Evolutionary conservation across 2,888 invertebrate genomes (phyloP).

Genomic region (Drosophila maculinotata): DNA sequence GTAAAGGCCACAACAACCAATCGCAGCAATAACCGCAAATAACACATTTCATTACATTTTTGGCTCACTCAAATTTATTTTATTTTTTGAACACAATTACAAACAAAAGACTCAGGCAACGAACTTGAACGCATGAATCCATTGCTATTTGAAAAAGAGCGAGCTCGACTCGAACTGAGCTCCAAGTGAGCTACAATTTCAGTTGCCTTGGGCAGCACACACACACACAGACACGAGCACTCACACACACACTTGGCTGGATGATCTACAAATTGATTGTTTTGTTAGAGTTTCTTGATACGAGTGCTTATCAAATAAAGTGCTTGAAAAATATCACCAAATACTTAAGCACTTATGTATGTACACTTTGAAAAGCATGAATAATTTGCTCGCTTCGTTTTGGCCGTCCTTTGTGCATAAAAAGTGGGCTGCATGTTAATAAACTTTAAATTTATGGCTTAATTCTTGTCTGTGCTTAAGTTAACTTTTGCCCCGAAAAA

Average conservation of each 20-base stretch:
- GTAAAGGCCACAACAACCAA: constrained; percentile 53
- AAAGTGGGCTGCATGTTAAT: constrained; percentile 48
- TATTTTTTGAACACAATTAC: no score
- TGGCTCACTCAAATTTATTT: constrained; percentile 32
- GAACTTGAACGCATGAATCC: constrained; percentile 44
- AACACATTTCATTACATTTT: constrained; percentile 50
- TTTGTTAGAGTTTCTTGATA: constrained; percentile 13
- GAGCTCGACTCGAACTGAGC: constrained; percentile 8
- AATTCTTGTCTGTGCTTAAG: constrained; percentile 60
- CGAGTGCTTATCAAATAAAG: constrained; percentile 38
- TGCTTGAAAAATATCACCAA: constrained; percentile 30
- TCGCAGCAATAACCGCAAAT: constrained; percentile 50
- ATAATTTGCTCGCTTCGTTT: constrained; percentile 5
- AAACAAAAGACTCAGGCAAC: constrained; percentile 40
- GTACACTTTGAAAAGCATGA: constrained; percentile 7
- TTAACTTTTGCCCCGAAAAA: constrained; percentile 21
- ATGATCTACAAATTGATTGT: constrained; percentile 41
- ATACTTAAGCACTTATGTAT: constrained; percentile 19
- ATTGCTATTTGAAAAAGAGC: constrained; percentile 31
- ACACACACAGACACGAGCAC: not conserved
- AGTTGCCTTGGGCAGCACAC: constrained; percentile 14
- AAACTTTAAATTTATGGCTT: constrained; percentile 80
- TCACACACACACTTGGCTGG: constrained; percentile 4
- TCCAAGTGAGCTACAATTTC: constrained; percentile 18
- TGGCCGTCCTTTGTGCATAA: not conserved